Evolutionary conservation across 1,140 invertebrate genomes (phyloP), one percentile per base, ranked within the genome.

Genomic region (Drosophila sp.): DNA sequence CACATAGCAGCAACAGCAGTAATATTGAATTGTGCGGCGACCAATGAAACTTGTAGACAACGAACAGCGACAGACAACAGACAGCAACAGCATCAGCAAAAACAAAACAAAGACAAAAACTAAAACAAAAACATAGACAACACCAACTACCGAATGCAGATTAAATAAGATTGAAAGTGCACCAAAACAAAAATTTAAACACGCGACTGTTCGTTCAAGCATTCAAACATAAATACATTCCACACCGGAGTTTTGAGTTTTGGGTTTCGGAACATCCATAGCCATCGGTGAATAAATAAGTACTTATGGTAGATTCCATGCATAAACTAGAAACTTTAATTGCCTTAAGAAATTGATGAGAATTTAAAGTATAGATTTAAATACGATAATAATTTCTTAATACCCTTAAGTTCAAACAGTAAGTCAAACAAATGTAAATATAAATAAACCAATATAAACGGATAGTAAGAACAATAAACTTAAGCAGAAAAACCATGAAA

Each of bases 11-110:
- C 56, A 41, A 51, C 25, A 69, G 48, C 56, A 41, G 41, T 14
- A 69, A 69, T 61, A 72, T 45, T 54, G 56, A 65, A 77, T 64
- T 71, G 59, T 64, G 69, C 40, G 45, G 21, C 53, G 48, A 57
- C 53, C 59, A 74, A 63, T 76, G 64, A 53, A 75, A 80, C 63
- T 14, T 65, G 69, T 27, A 70, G 9, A 46, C 18, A 6, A 40
- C 50, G 27, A 18, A 54, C 48, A 36, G 43, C 36, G 13, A 58
- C 50, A 43, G 41, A 56, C 34, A 29, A 38, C 13, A 4, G 14
- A 8, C 29, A 2, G 9, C 38, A 34, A 32, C 53, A 36, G 9
- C 40, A 38, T 41, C 6, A 50, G 45, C 34, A 48, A 50, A 21
- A 66, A 50, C 25, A 53, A 34, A 43, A n/a, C n/a, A n/a, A n/a